Conservation (phyloP, 1,140 invertebrate species). For the Drosophila nannoptera region DNA sequence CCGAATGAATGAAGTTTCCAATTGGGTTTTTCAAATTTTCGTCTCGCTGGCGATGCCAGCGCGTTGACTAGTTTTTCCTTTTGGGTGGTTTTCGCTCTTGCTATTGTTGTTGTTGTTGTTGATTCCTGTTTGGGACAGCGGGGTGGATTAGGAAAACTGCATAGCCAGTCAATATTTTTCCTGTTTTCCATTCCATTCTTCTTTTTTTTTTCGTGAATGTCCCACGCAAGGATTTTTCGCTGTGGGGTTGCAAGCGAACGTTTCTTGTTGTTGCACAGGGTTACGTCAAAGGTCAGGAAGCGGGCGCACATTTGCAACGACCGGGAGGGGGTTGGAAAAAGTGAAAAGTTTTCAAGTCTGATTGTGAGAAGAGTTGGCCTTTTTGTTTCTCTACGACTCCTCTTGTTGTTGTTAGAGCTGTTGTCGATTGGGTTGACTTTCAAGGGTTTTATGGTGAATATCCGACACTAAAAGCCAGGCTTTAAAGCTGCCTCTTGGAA, state of each 20-base stretch:
- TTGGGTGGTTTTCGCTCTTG: conserved; percentile 53
- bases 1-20: conserved; percentile 31
- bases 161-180: conserved; percentile 33
- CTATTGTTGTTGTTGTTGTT: conserved; percentile 9
- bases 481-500: background rate
- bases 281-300: conserved; percentile 50
- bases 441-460: conserved; percentile 25
- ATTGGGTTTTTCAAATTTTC: conserved; percentile 63
- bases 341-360: conserved; percentile 43
- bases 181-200: background rate
- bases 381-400: background rate
- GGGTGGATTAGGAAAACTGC: conserved; percentile 57
- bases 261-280: conserved; percentile 29
- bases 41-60: conserved; percentile 16
- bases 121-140: conserved; percentile 61
- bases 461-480: background rate
- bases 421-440: conserved; percentile 33
- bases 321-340: conserved; percentile 18
- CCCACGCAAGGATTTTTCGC: conserved; percentile 39
- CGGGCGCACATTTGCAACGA: conserved; percentile 11
- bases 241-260: conserved; percentile 28
- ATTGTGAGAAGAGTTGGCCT: conserved; percentile 22
- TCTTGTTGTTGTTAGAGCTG: background rate
- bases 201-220: conserved; percentile 16
- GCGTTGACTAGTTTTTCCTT: conserved; percentile 13